A percentile compares a stretch with the other conserved stretches of the same genome.
phyloP scores from a whole-genome alignment of 1,140 invertebrate species.

The Zaprionus camerounensis region DNA sequence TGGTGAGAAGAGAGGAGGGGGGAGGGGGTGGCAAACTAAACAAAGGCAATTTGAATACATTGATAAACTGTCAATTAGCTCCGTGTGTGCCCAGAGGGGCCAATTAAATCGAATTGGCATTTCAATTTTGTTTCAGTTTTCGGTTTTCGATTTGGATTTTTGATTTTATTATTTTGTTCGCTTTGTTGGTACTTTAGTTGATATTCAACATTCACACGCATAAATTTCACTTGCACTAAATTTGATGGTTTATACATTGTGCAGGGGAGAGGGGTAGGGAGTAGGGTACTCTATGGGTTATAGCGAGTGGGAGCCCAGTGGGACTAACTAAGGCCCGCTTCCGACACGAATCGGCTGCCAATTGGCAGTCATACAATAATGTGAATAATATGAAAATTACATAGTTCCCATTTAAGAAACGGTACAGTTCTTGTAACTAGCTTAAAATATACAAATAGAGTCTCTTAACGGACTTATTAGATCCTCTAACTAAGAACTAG shows the following conservation, averaged over 20 bases:
- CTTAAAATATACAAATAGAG: too few species aligned
- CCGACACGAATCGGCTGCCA: too few species aligned
- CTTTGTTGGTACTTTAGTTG: conserved; percentile 48
- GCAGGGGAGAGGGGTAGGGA: neutral
- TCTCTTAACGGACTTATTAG: too few species aligned
- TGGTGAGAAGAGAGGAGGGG: too few species aligned
- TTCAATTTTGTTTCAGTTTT: conserved; percentile 5
- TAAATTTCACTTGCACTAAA: conserved; percentile 79
- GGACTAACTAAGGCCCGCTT: neutral
- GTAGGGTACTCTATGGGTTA: neutral
- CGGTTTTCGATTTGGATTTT: conserved; percentile 44
- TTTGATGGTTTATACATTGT: conserved; percentile 37
- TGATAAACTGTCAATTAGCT: conserved; percentile 42
- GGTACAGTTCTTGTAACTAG: too few species aligned
- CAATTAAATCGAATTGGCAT: conserved; percentile 14
- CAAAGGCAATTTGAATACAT: conserved; percentile 31
- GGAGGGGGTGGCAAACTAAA: neutral
- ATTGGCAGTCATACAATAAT: too few species aligned
- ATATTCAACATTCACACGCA: conserved; percentile 75
- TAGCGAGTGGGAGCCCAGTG: neutral
- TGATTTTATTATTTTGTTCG: conserved; percentile 32
- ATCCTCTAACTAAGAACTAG: too few species aligned
- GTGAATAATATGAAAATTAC: too few species aligned
- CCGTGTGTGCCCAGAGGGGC: neutral
- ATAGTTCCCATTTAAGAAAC: too few species aligned